Base-by-base conservation (phyloP, 2,113 vertebrate genomes). In the Sigmodon hispidus region DNA sequence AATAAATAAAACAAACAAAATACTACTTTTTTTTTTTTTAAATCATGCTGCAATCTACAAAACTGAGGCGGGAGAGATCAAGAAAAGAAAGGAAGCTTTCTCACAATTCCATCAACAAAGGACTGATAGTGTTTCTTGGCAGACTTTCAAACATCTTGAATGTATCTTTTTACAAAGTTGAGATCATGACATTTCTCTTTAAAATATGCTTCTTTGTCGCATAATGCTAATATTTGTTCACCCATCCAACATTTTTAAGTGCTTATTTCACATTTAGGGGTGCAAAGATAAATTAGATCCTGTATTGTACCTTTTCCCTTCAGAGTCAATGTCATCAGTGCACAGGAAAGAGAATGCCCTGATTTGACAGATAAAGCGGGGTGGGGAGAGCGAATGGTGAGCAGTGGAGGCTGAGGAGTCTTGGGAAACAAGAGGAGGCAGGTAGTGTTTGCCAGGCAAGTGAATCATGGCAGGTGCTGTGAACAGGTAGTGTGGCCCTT, bases 51-150 rank as follows among this genome's bases (percentile, higher is more conserved):
- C 3, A 59, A 2, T 73, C 65, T 26, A 87, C 22, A 89, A 91
- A 72, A 87, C 61, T 8, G 17, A 7, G 69, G 50, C 1, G 40
- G 83, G 40, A 43, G 61, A 34, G 43, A 90, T 40, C 83, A 45
- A 83, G 43, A 81, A 96, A 88, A 90, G 69, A 40, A 57, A 45
- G 22, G 72, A 79, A 73, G 94, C 48, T 63, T 29, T 87, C 16
- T 43, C n/a, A 36, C 61, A 85, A 85, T 90, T 26, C 57, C 34
- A 76, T 79, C 57, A 75, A 72, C 76, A 55, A 50, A 57, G 45
- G 22, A 90, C 67, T 40, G 5, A 45, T 92, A 31, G 11, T 45
- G 4, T 31, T 93, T 96, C 72, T 81, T 69, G 63, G 50, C 73
- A 52, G 52, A 55, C 61, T 88, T 72, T 9, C 63, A 89, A 83